Conservation (phyloP, 2,888 invertebrate species). For the Nephrotoma appendiculata region DNA sequence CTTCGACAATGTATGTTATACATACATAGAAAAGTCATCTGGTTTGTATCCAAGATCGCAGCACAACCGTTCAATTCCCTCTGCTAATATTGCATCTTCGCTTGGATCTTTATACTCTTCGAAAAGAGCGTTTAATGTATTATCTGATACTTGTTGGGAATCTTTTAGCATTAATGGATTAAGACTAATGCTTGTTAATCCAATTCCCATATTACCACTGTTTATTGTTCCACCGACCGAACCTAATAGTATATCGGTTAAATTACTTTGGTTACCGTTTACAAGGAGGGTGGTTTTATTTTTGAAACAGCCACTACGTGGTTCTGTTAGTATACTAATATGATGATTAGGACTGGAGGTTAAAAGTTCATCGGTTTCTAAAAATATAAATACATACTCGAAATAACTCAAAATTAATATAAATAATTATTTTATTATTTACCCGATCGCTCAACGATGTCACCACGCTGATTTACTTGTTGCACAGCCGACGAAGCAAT, state of each 20-base stretch:
- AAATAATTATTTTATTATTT: not conserved
- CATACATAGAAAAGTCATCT: slow-evolving; percentile 90
- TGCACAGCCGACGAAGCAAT: not conserved
- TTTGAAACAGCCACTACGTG: slow-evolving; percentile 30
- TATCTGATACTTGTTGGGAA: slow-evolving; percentile 47
- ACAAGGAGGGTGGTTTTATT: slow-evolving; percentile 28
- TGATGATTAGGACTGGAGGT: slow-evolving; percentile 28
- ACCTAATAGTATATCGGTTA: slow-evolving; percentile 31
- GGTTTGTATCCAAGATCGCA: slow-evolving; percentile 78
- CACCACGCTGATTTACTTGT: not conserved
- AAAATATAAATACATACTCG: not conserved
- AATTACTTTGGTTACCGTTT: slow-evolving; percentile 30
- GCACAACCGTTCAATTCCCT: slow-evolving; percentile 86
- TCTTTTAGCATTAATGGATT: slow-evolving; percentile 24
- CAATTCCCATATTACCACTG: slow-evolving; percentile 4
- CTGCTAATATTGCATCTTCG: slow-evolving; percentile 77
- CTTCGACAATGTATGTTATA: too few species aligned
- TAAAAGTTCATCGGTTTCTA: slow-evolving; percentile 33
- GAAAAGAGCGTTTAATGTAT: slow-evolving; percentile 65
- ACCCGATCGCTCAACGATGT: not conserved
- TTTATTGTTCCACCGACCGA: slow-evolving; percentile 17
- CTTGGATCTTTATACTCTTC: slow-evolving; percentile 75
- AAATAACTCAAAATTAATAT: not conserved
- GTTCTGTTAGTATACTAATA: slow-evolving; percentile 20
- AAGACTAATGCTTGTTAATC: not conserved